phyloP scores from a whole-genome alignment of 2,797 vertebrate species.

The Varecia variegata region DNA sequence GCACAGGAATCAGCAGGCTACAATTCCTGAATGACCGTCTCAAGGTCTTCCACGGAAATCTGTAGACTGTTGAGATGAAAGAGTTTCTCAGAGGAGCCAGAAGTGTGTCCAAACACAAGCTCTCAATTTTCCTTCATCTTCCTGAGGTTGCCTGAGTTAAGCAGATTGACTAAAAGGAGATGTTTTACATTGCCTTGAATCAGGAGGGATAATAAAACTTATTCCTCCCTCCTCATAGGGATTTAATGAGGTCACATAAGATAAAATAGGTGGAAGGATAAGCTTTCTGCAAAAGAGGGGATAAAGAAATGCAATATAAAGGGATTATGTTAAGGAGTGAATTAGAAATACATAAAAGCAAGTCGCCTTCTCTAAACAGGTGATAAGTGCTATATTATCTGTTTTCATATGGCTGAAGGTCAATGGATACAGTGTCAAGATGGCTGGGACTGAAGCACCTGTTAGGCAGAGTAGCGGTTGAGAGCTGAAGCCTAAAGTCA shows the following conservation, averaged over 20 bases:
- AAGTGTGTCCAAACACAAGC: constrained; percentile 30
- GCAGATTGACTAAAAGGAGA: constrained; percentile 40
- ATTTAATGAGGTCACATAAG: constrained; percentile 59
- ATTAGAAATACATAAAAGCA: constrained; percentile 15
- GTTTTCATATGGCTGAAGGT: background rate
- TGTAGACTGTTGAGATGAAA: constrained; percentile 47
- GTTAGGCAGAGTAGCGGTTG: background rate
- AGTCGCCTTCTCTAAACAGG: background rate
- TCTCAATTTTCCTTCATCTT: background rate
- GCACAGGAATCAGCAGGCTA: constrained; percentile 44
- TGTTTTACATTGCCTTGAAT: constrained; percentile 46
- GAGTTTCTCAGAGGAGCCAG: constrained; percentile 52
- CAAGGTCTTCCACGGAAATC: constrained; percentile 69
- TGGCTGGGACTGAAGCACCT: background rate
- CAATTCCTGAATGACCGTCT: constrained; percentile 60
- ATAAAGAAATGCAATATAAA: constrained; percentile 33
- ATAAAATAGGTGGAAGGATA: constrained; percentile 10
- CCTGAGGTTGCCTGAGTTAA: constrained; percentile 49
- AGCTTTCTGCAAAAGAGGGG: constrained; percentile 5
- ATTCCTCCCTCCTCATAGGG: constrained; percentile 17
- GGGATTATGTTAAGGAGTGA: constrained; percentile 29
- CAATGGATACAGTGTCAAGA: background rate
- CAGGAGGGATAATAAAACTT: constrained; percentile 40
- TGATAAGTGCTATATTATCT: background rate
- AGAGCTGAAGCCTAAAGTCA: background rate